Conservation (phyloP, 2,888 invertebrate species). For the Philereme vetulata region DNA sequence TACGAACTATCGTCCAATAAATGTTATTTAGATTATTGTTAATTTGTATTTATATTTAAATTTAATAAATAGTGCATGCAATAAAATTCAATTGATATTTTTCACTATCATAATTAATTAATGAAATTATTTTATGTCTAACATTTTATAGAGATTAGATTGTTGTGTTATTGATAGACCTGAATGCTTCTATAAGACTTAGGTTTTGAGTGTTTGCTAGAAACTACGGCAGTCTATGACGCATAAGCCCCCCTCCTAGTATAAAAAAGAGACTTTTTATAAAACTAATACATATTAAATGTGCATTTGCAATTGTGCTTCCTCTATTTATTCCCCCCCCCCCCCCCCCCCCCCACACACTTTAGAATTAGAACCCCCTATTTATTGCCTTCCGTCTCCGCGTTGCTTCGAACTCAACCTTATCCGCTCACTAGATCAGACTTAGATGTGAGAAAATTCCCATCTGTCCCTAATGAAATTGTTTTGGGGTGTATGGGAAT, state of each 20-base stretch:
- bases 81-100: conserved; percentile 80
- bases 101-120: conserved; percentile 56
- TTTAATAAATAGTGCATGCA: conserved; percentile 66
- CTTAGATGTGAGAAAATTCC: background rate
- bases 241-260: too few species aligned
- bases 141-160: conserved; percentile 64
- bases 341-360: too few species aligned
- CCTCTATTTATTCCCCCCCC: too few species aligned
- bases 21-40: conserved; percentile 72
- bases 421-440: conserved; percentile 3
- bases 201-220: conserved; percentile 7
- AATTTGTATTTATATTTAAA: conserved; percentile 65
- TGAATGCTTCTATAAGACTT: conserved; percentile 26
- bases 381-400: background rate
- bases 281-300: too few species aligned
- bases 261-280: too few species aligned
- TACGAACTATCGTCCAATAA: conserved; percentile 66
- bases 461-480: background rate
- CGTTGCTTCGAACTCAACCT: background rate
- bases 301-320: too few species aligned
- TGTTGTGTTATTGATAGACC: conserved; percentile 55
- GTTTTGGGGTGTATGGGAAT: background rate
- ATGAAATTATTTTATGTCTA: conserved; percentile 62
- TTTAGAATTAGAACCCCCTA: too few species aligned
- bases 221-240: background rate